A percentile compares a stretch with the other conserved stretches of the same genome.
Evolutionary conservation across 1,140 invertebrate genomes (phyloP).

Genomic region (Carcinoscorpius rotundicauda): DNA sequence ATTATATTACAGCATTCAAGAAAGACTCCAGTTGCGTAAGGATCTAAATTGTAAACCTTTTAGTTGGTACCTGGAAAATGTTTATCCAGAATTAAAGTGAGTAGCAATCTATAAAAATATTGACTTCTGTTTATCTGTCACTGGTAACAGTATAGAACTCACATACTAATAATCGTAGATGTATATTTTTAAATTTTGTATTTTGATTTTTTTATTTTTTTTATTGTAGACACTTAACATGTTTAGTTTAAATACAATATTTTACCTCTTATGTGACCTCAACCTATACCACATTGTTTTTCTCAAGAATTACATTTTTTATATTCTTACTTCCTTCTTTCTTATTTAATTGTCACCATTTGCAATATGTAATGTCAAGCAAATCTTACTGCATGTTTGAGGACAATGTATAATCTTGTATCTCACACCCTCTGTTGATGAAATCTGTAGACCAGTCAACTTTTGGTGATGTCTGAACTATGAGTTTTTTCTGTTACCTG

Average conservation of each 20-base stretch:
- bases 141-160: background rate
- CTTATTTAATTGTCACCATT: no score
- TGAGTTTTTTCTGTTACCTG: no score
- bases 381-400: no score
- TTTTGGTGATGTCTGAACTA: no score
- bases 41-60: constrained; percentile 42
- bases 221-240: constrained; percentile 6
- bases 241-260: constrained; percentile 2
- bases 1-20: constrained; percentile 31
- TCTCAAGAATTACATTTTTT: no score
- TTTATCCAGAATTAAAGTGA: constrained; percentile 79
- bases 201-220: constrained; percentile 1
- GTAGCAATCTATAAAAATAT: background rate
- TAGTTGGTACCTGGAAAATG: constrained; percentile 92
- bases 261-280: background rate
- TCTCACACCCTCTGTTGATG: no score
- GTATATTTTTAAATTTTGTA: constrained; percentile 1
- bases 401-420: no score
- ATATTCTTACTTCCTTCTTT: no score
- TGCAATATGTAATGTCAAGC: no score
- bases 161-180: background rate
- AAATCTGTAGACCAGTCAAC: no score
- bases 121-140: background rate
- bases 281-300: background rate
- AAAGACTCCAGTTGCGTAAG: constrained; percentile 32